Evolutionary conservation across 2,113 vertebrate species (phyloP).

Genomic region (Castor canadensis): DNA sequence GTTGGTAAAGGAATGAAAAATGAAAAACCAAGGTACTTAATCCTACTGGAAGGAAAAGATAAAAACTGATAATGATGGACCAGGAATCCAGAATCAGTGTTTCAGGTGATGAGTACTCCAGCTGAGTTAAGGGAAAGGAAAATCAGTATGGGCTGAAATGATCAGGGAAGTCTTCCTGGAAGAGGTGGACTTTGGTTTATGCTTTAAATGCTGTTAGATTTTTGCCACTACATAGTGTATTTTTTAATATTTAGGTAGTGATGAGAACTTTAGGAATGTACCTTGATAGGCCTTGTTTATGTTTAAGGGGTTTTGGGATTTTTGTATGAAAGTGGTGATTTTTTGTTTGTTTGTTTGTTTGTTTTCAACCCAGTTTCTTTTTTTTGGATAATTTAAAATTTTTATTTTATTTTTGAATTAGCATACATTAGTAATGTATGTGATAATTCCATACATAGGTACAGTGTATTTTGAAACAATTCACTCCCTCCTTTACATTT

Average conservation of each 20-base stretch:
- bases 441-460: no score
- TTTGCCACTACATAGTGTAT: not conserved
- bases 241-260: conserved; percentile 1
- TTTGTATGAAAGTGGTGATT: no score
- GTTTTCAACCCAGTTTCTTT: no score
- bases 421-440: no score
- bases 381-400: no score
- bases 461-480: no score
- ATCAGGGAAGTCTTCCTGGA: not conserved
- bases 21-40: not conserved
- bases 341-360: no score
- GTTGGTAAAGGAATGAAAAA: not conserved
- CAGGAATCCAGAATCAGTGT: not conserved
- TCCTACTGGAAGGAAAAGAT: not conserved
- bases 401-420: no score
- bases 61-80: not conserved
- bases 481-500: no score
- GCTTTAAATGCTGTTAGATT: not conserved
- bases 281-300: not conserved
- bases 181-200: not conserved
- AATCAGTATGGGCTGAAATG: not conserved
- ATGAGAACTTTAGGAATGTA: not conserved
- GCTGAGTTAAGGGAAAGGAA: not conserved
- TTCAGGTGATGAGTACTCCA: not conserved
- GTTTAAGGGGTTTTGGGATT: not conserved